A percentile compares a stretch with the other conserved stretches of the same genome.
Evolutionary conservation across 2,888 invertebrate species (phyloP).

Genomic region (Venustoraphidia nigricollis): DNA sequence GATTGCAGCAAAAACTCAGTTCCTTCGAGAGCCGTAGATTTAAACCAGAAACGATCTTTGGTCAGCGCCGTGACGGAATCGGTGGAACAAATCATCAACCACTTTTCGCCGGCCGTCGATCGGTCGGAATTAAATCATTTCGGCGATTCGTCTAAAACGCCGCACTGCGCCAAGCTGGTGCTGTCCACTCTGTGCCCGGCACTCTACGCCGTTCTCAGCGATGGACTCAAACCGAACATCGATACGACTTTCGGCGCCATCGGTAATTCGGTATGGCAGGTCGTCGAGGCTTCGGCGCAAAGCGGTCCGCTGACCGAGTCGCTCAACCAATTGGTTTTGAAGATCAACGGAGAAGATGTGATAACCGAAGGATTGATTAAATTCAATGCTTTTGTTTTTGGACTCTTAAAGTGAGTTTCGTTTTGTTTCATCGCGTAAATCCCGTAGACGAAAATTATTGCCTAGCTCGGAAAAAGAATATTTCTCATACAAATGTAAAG

Average conservation of each 20-base stretch:
- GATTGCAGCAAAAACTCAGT: slow-evolving; percentile 21
- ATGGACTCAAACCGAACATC: slow-evolving; percentile 66
- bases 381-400: slow-evolving; percentile 79
- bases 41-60: slow-evolving; percentile 50
- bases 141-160: slow-evolving; percentile 42
- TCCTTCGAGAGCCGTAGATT: slow-evolving; percentile 27
- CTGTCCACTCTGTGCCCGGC: slow-evolving; percentile 68
- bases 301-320: slow-evolving; percentile 74
- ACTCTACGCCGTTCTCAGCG: slow-evolving; percentile 66
- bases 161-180: slow-evolving; percentile 56
- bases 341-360: slow-evolving; percentile 68
- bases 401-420: slow-evolving; percentile 62
- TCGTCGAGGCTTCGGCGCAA: slow-evolving; percentile 76
- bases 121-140: slow-evolving; percentile 41
- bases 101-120: slow-evolving; percentile 50
- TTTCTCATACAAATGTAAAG: no score
- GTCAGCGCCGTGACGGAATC: slow-evolving; percentile 59
- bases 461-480: no score
- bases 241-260: slow-evolving; percentile 77
- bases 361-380: slow-evolving; percentile 72
- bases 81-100: slow-evolving; percentile 56
- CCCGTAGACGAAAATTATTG: no score
- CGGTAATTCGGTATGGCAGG: slow-evolving; percentile 78
- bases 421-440: background rate
- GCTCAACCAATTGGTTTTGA: slow-evolving; percentile 65